phyloP scores from a whole-genome alignment of 2,113 vertebrate species.

The Glaucomys volans region DNA sequence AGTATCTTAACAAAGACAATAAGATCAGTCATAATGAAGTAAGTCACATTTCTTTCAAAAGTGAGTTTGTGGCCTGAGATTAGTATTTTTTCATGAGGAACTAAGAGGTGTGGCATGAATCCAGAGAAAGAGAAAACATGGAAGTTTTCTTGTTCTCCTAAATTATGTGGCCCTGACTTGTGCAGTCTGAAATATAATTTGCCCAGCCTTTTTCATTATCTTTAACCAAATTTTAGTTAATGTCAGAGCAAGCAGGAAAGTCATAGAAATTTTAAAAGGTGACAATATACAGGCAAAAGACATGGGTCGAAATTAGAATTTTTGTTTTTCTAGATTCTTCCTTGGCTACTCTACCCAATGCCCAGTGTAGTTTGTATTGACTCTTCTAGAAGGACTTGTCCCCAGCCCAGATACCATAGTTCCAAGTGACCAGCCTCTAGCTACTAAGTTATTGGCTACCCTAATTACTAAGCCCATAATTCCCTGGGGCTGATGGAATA shows the following conservation, averaged over 20 bases:
- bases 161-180: no score
- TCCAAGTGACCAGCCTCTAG: not conserved
- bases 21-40: not conserved
- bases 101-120: not conserved
- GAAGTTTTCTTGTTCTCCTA: no score
- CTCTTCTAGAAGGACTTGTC: not conserved
- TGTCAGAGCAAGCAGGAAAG: not conserved
- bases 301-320: not conserved
- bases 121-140: not conserved
- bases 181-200: not conserved
- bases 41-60: not conserved
- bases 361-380: not conserved
- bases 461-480: not conserved
- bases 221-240: not conserved
- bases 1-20: not conserved
- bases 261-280: not conserved
- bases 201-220: not conserved
- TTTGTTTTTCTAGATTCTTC: not conserved
- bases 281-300: not conserved
- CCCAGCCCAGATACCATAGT: not conserved
- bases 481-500: not conserved
- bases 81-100: not conserved
- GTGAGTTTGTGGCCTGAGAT: not conserved
- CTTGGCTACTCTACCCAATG: not conserved
- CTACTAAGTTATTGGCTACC: not conserved